Conservation (phyloP, 2,888 invertebrate species). For the Scaptomyza caliginosa region DNA sequence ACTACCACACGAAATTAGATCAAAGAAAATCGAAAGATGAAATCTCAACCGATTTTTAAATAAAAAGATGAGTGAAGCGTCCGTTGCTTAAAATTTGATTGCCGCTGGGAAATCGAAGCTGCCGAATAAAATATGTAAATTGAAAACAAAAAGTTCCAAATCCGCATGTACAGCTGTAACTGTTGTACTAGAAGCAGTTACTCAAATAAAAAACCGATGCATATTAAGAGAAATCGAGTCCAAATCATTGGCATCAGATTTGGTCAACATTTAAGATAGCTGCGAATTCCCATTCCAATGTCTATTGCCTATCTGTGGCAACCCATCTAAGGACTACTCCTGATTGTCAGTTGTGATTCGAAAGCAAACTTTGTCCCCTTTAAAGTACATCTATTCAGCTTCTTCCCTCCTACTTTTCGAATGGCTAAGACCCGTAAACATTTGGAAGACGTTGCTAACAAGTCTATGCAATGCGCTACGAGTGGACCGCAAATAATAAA, state of each 20-base stretch:
- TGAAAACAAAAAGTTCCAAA: constrained; percentile 22
- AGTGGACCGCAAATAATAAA: constrained; percentile 35
- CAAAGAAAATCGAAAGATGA: constrained; percentile 30
- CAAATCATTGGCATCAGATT: constrained; percentile 20
- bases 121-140: constrained; percentile 74
- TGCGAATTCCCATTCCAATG: constrained; percentile 18
- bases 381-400: background rate
- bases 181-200: background rate
- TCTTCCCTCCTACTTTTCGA: background rate
- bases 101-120: constrained; percentile 66
- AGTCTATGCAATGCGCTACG: constrained; percentile 56
- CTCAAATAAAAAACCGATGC: constrained; percentile 1
- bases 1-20: constrained; percentile 32
- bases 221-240: constrained; percentile 40
- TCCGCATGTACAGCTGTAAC: background rate
- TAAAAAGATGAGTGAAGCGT: constrained; percentile 11
- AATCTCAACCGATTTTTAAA: constrained; percentile 33
- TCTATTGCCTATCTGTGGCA: constrained; percentile 13
- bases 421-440: constrained; percentile 48
- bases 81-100: constrained; percentile 43
- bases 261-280: constrained; percentile 24
- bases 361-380: background rate
- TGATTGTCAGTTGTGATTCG: constrained; percentile 46
- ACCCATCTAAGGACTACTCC: constrained; percentile 45
- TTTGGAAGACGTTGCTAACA: constrained; percentile 61